These are phyloP conservation scores for Brachionus angularis DNA, from an alignment of 1,140 invertebrate genomes.

Conservation along the genomic window DNA sequence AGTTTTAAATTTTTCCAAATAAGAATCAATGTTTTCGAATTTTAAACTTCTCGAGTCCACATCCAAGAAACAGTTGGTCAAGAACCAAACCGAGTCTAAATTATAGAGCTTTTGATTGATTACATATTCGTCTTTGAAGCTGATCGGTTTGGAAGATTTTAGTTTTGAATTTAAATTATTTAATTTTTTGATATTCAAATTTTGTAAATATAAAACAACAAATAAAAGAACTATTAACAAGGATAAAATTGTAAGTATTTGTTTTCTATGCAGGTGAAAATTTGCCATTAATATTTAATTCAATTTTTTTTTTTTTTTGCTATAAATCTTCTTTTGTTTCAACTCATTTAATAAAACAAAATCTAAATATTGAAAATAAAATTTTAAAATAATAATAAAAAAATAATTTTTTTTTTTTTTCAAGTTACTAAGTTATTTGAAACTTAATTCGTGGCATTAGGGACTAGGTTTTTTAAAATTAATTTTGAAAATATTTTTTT, in stretches of 20 bases:
- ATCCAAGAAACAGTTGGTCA: conserved; percentile 2
- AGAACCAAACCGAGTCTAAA: not conserved
- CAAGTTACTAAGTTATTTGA: too few species aligned
- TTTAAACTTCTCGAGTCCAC: not conserved
- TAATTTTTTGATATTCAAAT: not conserved
- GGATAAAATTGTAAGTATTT: not conserved
- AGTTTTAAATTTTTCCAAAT: not conserved
- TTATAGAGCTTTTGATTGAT: not conserved
- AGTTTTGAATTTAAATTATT: not conserved
- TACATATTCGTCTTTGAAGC: not conserved
- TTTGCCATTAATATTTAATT: not conserved
- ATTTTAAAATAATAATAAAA: too few species aligned
- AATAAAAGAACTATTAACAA: not conserved
- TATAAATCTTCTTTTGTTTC: too few species aligned
- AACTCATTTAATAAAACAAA: too few species aligned
- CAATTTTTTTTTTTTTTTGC: not conserved
- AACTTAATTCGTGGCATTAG: too few species aligned
- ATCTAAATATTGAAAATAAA: too few species aligned
- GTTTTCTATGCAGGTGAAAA: not conserved
- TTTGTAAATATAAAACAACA: not conserved
- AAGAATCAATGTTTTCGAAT: conserved; percentile 23
- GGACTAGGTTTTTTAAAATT: too few species aligned
- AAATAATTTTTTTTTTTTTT: too few species aligned
- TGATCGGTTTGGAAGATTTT: too few species aligned
- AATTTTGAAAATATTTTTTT: too few species aligned